phyloP scores from a whole-genome alignment of 2,888 invertebrate genomes.

The Xylophagus ater region DNA sequence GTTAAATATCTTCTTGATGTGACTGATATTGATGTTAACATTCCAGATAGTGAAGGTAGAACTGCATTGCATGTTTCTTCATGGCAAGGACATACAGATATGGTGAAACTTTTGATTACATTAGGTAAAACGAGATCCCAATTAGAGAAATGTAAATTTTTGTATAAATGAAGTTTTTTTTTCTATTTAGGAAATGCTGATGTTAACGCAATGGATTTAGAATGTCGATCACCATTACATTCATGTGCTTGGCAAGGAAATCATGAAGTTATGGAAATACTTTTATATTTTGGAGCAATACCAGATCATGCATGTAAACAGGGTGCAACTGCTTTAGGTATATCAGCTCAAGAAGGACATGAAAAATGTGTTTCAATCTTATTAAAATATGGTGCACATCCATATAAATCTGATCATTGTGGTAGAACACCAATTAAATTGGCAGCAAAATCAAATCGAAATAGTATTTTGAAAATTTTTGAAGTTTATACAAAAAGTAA shows the following conservation, averaged over 20 bases:
- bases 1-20: slow-evolving; percentile 68
- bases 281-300: slow-evolving; percentile 68
- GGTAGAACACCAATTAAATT: slow-evolving; percentile 80
- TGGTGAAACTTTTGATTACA: slow-evolving; percentile 75
- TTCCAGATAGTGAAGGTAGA: slow-evolving; percentile 80
- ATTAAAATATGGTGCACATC: slow-evolving; percentile 74
- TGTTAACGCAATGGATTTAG: slow-evolving; percentile 80
- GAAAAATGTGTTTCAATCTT: slow-evolving; percentile 80
- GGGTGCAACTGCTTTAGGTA: slow-evolving; percentile 89
- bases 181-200: slow-evolving; percentile 55
- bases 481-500: slow-evolving; percentile 52
- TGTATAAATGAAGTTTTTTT: not conserved
- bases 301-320: slow-evolving; percentile 89
- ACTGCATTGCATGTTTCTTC: slow-evolving; percentile 83
- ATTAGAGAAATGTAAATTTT: not conserved
- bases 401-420: slow-evolving; percentile 74
- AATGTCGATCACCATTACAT: slow-evolving; percentile 81
- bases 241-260: slow-evolving; percentile 96
- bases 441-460: slow-evolving; percentile 84
- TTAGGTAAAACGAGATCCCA: slow-evolving; percentile 51
- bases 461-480: slow-evolving; percentile 66
- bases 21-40: slow-evolving; percentile 70
- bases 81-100: slow-evolving; percentile 90
- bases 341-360: slow-evolving; percentile 93
- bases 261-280: slow-evolving; percentile 64